A percentile compares a stretch with the other conserved stretches of the same genome.
Evolutionary conservation across 2,797 vertebrate species (phyloP).

Genomic region (Macroramphosus scolopax): DNA sequence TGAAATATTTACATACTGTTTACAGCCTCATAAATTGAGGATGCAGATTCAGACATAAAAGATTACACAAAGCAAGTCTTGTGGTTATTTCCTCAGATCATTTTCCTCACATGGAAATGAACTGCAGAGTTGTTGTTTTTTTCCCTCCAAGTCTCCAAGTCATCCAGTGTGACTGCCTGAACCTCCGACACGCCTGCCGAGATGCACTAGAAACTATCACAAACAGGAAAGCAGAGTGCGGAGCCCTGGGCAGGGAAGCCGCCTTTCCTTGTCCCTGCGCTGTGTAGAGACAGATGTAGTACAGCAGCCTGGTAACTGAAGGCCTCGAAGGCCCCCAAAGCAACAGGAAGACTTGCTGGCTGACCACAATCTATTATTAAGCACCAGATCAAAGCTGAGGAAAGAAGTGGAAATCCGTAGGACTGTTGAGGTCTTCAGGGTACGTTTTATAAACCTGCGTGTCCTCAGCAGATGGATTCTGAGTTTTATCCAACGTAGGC

Average conservation of each 20-base stretch:
- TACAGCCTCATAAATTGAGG: constrained; percentile 64
- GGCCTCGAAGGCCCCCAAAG: constrained; percentile 28
- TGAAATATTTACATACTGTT: constrained; percentile 66
- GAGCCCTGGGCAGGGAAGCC: constrained; percentile 26
- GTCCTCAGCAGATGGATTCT: too few species aligned
- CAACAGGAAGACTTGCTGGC: constrained; percentile 41
- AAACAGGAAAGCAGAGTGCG: constrained; percentile 31
- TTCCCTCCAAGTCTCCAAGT: neutral
- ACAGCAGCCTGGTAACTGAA: constrained; percentile 19
- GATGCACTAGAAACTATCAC: constrained; percentile 8
- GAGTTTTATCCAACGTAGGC: too few species aligned
- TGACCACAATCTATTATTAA: constrained; percentile 70
- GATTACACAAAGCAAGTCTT: constrained; percentile 64
- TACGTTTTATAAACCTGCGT: constrained; percentile 13
- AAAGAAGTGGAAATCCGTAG: too few species aligned
- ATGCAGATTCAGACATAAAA: constrained; percentile 63
- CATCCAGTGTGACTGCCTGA: constrained; percentile 7
- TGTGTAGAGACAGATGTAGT: constrained; percentile 13
- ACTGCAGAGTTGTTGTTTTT: constrained; percentile 18
- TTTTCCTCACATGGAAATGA: constrained; percentile 54
- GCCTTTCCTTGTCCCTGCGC: constrained; percentile 15
- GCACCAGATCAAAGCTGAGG: constrained; percentile 51
- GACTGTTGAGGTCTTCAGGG: constrained; percentile 3
- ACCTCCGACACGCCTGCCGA: constrained; percentile 25
- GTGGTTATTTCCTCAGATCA: constrained; percentile 53